Evolutionary conservation across 2,113 vertebrate species (phyloP), one percentile per base, ranked within the genome.

Genomic region (Callithrix jacchus): DNA sequence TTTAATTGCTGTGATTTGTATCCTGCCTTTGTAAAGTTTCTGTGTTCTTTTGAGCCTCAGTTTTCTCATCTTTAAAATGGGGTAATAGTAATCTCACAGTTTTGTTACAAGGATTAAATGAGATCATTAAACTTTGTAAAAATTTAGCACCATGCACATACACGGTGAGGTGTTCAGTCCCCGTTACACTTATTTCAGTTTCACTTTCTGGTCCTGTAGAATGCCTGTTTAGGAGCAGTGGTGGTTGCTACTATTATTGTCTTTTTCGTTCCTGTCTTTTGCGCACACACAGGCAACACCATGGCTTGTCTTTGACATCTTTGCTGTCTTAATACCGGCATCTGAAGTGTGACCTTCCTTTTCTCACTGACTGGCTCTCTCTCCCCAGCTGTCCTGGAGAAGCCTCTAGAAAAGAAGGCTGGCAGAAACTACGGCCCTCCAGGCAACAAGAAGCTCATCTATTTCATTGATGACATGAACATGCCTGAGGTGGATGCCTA

Each of bases 391-490:
- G 97, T 99, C 84, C 97, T 99, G 85, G 99, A 99, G 97, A 99
- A 99, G 89, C 99, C 99, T 87, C 98, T 99, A 40, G 99, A 99
- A 68, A 99, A 99, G 96, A 99, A 99, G 97, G 99, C 99, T 0
- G 99, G 99, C 47, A 99, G 99, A 93, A 99, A 98, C 96, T 99
- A 99, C 0, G 99, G 99, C 2, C 99, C 99, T 0, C 99, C 99
- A 0, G 99, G 99, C 86, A 99, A 97, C 98, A 99, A 99, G 98
- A 99, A 98, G 88, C 99, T 99, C 0, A 97, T 99, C 91, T 99
- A 99, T 98, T 99, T 99, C 98, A 98, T 99, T 0, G 99, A 99
- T 1, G 99, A 99, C 93, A 99, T 99, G 98, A 99, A 99, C 97
- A 99, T 99, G 99, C 99, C 99, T 0, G 98, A 99, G 94, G 99